A percentile compares a stretch with the other conserved stretches of the same genome.
Evolutionary conservation across 2,888 invertebrate species (phyloP).

Genomic region (Microctonus brassicae): DNA sequence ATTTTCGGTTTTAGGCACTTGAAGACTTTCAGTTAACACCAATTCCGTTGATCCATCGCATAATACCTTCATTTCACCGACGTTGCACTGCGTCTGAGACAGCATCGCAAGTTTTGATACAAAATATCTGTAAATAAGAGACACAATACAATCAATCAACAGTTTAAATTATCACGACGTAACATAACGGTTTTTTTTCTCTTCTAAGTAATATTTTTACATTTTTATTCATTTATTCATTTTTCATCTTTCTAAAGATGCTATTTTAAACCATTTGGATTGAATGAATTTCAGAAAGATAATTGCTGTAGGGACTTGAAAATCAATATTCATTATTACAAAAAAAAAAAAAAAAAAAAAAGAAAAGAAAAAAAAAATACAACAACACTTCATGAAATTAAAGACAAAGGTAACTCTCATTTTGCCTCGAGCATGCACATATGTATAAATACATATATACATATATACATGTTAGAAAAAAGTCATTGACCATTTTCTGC

Average conservation of each 20-base stretch:
- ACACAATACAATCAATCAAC: conserved; percentile 34
- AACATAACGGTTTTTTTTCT: conserved; percentile 29
- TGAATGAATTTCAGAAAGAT: neutral
- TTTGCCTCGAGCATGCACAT: neutral
- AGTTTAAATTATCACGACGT: conserved; percentile 11
- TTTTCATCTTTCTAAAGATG: neutral
- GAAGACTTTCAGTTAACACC: conserved; percentile 46
- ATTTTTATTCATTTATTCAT: neutral
- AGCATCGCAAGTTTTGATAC: conserved; percentile 61
- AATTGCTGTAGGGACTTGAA: neutral
- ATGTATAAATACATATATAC: neutral
- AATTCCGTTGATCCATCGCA: conserved; percentile 51
- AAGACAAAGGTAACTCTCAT: neutral
- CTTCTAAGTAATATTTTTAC: conserved; percentile 26
- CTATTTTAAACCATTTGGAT: neutral
- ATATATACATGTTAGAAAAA: neutral
- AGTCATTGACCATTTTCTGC: conserved; percentile 37
- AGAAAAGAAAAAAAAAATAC: too few species aligned
- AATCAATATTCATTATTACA: neutral
- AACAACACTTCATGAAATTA: neutral
- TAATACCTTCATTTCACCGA: conserved; percentile 57
- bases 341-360: too few species aligned
- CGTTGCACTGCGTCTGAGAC: conserved; percentile 52
- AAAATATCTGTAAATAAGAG: conserved; percentile 68
- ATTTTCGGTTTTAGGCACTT: conserved; percentile 44